Evolutionary conservation across 1,140 invertebrate species (phyloP).

Genomic region (Ceratina japonica): DNA sequence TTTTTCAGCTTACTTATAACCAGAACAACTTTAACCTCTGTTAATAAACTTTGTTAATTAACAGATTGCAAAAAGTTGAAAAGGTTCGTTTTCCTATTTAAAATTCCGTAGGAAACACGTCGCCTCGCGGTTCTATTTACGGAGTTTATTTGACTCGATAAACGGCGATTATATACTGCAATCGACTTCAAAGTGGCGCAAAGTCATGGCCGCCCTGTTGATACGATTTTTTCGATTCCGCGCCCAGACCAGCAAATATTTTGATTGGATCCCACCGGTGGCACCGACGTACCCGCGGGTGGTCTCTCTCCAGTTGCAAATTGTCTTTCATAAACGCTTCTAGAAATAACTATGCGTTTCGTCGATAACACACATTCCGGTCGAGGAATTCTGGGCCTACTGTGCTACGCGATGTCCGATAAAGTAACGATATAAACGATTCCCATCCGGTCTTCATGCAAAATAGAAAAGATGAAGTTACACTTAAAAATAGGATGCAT

Average conservation of each 20-base stretch:
- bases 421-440: too few relatives aligned
- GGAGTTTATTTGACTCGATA: slow-evolving; percentile 24
- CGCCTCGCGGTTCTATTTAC: slow-evolving; percentile 16
- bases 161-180: slow-evolving; percentile 33
- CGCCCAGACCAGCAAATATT: slow-evolving; percentile 21
- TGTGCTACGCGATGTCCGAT: too few relatives aligned
- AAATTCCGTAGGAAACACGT: neutral
- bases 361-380: slow-evolving; percentile 15
- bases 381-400: too few relatives aligned
- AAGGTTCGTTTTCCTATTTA: too few relatives aligned
- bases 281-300: neutral
- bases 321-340: slow-evolving; percentile 32
- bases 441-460: too few relatives aligned
- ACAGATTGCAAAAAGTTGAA: too few relatives aligned
- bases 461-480: too few relatives aligned
- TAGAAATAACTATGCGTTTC: slow-evolving; percentile 10
- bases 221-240: slow-evolving; percentile 11
- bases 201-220: slow-evolving; percentile 23
- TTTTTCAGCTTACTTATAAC: too few relatives aligned
- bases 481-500: too few relatives aligned
- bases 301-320: slow-evolving; percentile 1
- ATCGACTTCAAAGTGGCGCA: slow-evolving; percentile 30
- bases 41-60: too few relatives aligned
- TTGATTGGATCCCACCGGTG: slow-evolving; percentile 13
- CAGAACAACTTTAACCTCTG: too few relatives aligned